Conservation (phyloP, 2,113 vertebrate species). For the Ariopsis seemanni region DNA sequence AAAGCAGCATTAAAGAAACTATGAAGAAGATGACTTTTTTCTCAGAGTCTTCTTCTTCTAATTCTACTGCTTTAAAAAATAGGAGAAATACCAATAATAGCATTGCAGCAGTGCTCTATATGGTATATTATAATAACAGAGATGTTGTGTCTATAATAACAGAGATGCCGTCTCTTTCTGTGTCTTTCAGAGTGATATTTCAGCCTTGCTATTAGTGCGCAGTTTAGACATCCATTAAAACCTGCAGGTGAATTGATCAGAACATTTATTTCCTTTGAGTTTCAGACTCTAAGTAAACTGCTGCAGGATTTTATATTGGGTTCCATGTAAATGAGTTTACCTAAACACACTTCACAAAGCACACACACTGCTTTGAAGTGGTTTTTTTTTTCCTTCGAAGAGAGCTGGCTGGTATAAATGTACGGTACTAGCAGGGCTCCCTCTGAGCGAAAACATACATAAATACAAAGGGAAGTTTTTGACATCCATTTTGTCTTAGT, state of each 20-base stretch:
- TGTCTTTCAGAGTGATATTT: neutral
- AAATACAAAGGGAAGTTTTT: neutral
- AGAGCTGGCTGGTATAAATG: neutral
- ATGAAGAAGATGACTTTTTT: no score
- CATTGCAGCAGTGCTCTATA: neutral
- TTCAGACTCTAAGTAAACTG: constrained; percentile 4
- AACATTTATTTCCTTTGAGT: neutral
- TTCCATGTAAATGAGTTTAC: neutral
- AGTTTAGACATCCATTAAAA: neutral
- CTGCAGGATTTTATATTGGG: neutral
- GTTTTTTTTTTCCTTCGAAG: neutral
- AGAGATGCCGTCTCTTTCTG: neutral
- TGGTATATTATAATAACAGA: neutral
- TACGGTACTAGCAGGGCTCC: neutral
- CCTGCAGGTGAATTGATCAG: neutral
- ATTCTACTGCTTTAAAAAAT: neutral
- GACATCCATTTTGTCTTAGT: neutral
- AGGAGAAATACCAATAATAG: neutral
- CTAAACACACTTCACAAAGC: neutral
- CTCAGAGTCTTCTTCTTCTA: no score
- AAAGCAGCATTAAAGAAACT: neutral
- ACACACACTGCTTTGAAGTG: neutral
- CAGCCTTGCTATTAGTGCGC: neutral
- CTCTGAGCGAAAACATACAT: neutral
- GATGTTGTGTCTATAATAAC: neutral